Evolutionary conservation across 2,888 invertebrate species (phyloP).

Genomic region (Xanthostigma xanthostigma): DNA sequence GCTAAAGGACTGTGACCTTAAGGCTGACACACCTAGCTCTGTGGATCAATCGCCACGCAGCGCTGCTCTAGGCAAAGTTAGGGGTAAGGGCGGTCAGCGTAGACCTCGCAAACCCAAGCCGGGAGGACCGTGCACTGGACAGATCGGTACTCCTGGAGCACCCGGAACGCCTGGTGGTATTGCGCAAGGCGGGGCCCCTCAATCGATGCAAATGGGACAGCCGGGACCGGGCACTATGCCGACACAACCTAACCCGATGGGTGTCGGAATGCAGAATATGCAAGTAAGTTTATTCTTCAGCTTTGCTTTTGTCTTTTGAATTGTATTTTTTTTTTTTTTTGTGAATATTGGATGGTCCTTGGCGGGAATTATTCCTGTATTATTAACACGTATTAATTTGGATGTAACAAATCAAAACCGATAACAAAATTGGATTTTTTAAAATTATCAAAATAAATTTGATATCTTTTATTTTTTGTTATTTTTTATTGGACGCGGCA

Average conservation of each 20-base stretch:
- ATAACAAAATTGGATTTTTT: too few species aligned
- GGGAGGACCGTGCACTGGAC: conserved; percentile 5
- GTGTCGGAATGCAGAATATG: too few species aligned
- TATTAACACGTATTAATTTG: too few species aligned
- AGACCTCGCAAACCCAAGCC: conserved; percentile 33
- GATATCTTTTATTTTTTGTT: too few species aligned
- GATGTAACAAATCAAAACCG: too few species aligned
- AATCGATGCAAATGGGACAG: conserved; percentile 19
- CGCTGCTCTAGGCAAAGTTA: conserved; percentile 33
- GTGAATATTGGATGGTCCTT: too few species aligned
- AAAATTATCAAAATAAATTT: too few species aligned
- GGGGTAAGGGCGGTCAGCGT: conserved; percentile 35
- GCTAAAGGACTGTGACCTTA: conserved; percentile 44
- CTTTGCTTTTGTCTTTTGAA: too few species aligned
- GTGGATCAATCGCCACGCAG: conserved; percentile 52
- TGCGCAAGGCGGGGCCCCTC: conserved; percentile 9
- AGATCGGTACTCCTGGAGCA: conserved; percentile 23
- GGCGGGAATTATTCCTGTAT: too few species aligned
- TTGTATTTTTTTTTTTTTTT: too few species aligned
- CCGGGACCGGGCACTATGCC: conserved; percentile 9
- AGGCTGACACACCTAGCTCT: conserved; percentile 51
- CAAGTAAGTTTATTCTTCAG: too few species aligned
- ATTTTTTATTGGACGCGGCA: too few species aligned
- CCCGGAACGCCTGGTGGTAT: conserved; percentile 11
- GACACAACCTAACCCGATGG: background rate